Evolutionary conservation across 2,888 invertebrate genomes (phyloP), one percentile per base, ranked within the genome.

Genomic region (Drosophila stalkeri): DNA sequence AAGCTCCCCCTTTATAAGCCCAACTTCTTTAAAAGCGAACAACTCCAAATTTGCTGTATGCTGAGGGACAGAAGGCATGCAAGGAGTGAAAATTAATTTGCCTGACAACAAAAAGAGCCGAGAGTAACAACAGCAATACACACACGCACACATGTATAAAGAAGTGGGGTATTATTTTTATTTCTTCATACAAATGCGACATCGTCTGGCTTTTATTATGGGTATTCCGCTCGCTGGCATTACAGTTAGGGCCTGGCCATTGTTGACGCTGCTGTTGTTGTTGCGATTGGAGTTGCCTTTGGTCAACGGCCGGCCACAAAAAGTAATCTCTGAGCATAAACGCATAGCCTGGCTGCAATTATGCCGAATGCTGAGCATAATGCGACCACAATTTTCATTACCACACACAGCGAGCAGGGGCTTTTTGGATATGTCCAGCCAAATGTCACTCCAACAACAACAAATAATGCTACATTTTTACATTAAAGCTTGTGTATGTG

Each of bases 341-440:
- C 86, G 86, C 82, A 86, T 85, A 85, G 86, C 84, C 84, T 60
- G 80, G 75, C 82, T 85, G 86, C 84, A 85, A 82, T 84, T 84
- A 85, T 84, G 68, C 84, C 81, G 66, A 85, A 86, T 86, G 77
- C 81, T 86, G 80, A 85, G 83, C 80, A 86, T 86, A 85, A 86
- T 86, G 87, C 80, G 80, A 80, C 86, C 85, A 75, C 85, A 81
- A 86, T 86, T 83, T 86, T 86, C 86, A 85, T 86, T 86, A 85
- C 81, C 81, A 72, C 80, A 82, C 39, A 37, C 37, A 72, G 41
- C 59, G 56, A 66, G 72, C 61, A 61, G 65, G 61, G 74, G 52
- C 66, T 61, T 41, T 72, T 33, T 68, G 77, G 65, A 75, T 75
- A 80, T 83, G 77, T 80, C 79, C 62, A 64, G 39, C 47, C 55